Base-by-base conservation (phyloP, 2,888 invertebrate genomes). In the Caenorhabditis panamensis region DNA sequence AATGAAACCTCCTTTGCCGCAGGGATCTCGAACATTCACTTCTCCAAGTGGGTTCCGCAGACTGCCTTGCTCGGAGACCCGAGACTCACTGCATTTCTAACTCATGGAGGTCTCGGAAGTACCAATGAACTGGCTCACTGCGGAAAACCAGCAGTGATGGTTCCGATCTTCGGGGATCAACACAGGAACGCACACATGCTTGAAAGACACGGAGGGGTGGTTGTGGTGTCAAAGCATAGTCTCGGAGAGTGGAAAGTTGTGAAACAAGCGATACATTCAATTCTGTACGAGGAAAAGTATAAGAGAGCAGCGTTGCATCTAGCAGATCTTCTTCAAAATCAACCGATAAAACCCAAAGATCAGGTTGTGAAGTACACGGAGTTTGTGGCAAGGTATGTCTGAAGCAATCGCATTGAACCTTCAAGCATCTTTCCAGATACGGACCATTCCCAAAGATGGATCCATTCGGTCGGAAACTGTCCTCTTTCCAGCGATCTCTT, bases 21-120 rank as follows among this genome's bases (percentile, higher is more conserved):
- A 0, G 72, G 72, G 31, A 58, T 66, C 16, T 18, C 31, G 16
- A 81, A 81, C 47, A 59, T 81, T 20, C 20, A 66, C 41, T 72
- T 81, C 56, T 59, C 59, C 6, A 66, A 68, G 63, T 81, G 81
- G 81, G 67, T 81, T n/a, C 81, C 81, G 0, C 81, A 81, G 37
- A 64, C 69, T 13, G 75, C 63, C 22, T 62, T 80, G 31, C 75
- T 80, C n/a, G 64, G 49, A 13, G 81, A 81, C 22, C 41, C 61
- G 13, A 64, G 81, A 20, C 26, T 81, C 11, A 72, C 62, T 36
- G n/a, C n/a, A n/a, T n/a, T n/a, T n/a, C n/a, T n/a, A n/a, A n/a
- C n/a, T n/a, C n/a, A n/a, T n/a, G n/a, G n/a, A n/a, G n/a, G n/a
- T n/a, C n/a, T n/a, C n/a, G n/a, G n/a, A n/a, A n/a, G n/a, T n/a